Evolutionary conservation across 2,888 invertebrate species (phyloP), one percentile per base, ranked within the genome.

Genomic region (Steinernema hermaphroditum): DNA sequence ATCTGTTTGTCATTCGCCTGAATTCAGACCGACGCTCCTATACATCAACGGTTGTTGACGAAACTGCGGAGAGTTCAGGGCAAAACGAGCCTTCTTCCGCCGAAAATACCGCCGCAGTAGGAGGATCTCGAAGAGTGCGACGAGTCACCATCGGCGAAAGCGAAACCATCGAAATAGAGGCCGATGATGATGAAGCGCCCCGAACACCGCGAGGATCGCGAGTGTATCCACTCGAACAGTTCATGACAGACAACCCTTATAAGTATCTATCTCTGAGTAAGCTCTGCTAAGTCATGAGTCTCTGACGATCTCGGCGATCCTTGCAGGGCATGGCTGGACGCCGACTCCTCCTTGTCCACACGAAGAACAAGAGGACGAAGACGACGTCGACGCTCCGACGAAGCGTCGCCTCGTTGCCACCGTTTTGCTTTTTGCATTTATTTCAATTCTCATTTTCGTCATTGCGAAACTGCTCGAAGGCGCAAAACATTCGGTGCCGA

Each of bases 341-440:
- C 62, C 62, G 12, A 62, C 62, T 9, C 62, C 62, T 32, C 62
- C 62, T 34, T 62, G 62, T 34, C 62, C 62, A 62, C 29, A 62
- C 32, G 62, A 62, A 29, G 62, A 62, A 6, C 62, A 62, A 34
- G 62, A 62, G 16, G 62, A 62, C 62, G 62, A 62, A 62, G 62
- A 62, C 62, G 62, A 62, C 34, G 62, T 62, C 62, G 62, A 62
- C 62, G 62, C 62, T 62, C 62, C 62, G 29, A 62, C 62, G 32
- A 62, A 62, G 34, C 62, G 62, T 14, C 62, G 62, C 32, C 27
- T 62, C 32, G 16, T 62, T 1, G 62, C 62, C 1, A 62, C 62
- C 9, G 32, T 62, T 16, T 32, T 62, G 12, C 62, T 62, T 29
- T 62, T 62, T 29, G 62, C 62, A 8, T 62, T 62, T 32, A 62